A percentile compares a stretch with the other conserved stretches of the same genome.
These are phyloP conservation scores for Pseudoips prasinana DNA, from an alignment of 2,888 invertebrate species.

Conservation along the genomic window DNA sequence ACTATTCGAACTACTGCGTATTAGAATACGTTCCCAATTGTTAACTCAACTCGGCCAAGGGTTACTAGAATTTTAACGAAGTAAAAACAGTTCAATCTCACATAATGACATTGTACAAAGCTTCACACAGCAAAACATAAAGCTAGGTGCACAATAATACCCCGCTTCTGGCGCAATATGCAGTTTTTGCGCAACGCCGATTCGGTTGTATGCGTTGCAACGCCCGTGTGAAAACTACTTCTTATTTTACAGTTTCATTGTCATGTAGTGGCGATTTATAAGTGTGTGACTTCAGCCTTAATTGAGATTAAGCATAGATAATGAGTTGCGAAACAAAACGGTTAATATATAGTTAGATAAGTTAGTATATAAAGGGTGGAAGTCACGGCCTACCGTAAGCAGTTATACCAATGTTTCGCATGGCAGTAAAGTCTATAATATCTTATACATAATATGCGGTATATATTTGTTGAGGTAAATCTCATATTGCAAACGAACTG, in stretches of 20 bases:
- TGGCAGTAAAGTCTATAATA: too few relatives aligned
- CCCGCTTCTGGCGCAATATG: conserved; percentile 60
- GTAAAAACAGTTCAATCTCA: conserved; percentile 31
- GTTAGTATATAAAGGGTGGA: too few relatives aligned
- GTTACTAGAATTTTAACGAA: conserved; percentile 31
- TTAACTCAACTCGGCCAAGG: conserved; percentile 34
- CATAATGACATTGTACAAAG: conserved; percentile 31
- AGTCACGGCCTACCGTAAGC: too few relatives aligned
- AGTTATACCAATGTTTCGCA: too few relatives aligned
- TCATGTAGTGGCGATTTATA: conserved; percentile 53
- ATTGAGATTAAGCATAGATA: conserved; percentile 54
- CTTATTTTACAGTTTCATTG: conserved; percentile 67
- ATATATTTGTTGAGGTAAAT: too few relatives aligned
- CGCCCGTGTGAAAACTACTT: conserved; percentile 63
- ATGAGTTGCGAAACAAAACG: conserved; percentile 51
- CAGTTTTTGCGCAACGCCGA: conserved; percentile 50
- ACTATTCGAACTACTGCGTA: too few relatives aligned
- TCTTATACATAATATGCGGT: too few relatives aligned
- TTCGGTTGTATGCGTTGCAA: conserved; percentile 41
- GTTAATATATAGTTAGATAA: conserved; percentile 29
- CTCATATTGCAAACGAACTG: too few relatives aligned
- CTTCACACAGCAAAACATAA: conserved; percentile 38
- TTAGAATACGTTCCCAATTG: conserved; percentile 21
- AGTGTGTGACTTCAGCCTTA: conserved; percentile 43
- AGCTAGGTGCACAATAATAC: conserved; percentile 45